Base-by-base conservation (phyloP, 1,140 invertebrate genomes). In the Pseudachorutes palmiensis region DNA sequence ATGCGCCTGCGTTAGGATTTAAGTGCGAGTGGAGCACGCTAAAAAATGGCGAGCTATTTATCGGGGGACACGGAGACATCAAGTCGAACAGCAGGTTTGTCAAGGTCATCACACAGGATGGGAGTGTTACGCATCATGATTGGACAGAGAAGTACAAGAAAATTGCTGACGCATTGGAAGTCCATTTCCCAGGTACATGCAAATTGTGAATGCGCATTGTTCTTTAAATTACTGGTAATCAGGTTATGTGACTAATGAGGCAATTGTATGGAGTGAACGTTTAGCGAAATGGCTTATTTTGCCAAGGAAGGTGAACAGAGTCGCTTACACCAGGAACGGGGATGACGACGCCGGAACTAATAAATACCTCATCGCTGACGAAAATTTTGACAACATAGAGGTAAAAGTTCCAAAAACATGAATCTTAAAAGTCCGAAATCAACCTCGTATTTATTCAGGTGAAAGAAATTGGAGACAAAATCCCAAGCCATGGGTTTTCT, bases 1-100 rank as follows among this genome's bases (percentile, higher is more conserved):
- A n/a, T 14, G 24, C 5, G 9, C 68, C n/a, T n/a, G n/a, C n/a
- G n/a, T n/a, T n/a, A 87, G 88, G 92, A 30, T 97, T 97, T 76
- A 98, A 98, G 78, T 86, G 89, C 62, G 97, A 99, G 80, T 99
- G 97, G 97, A 92, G 94, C 16, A 88, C 94, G 0, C 88, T 98
- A 0, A 96, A 96, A 79, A 85, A 95, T 79, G 83, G 91, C 64
- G 80, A 87, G 12, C 77, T 99, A 0, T 94, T 92, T 78, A 85
- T 98, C 32, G 97, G 97, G 1, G 94, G 41, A 12, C 62, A 64
- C 22, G 48, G 62, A 48, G 36, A 98, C 95, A 94, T 98, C 96
- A 0, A 92, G 91, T 84, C 9, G 80, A 79, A 51, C 5, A 59
- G 30, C 24, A 92, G 95, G 84, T 98, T 87, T 87, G 83, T 98